Base-by-base conservation (phyloP, 2,113 vertebrate species). In the Rhinogobius similis region DNA sequence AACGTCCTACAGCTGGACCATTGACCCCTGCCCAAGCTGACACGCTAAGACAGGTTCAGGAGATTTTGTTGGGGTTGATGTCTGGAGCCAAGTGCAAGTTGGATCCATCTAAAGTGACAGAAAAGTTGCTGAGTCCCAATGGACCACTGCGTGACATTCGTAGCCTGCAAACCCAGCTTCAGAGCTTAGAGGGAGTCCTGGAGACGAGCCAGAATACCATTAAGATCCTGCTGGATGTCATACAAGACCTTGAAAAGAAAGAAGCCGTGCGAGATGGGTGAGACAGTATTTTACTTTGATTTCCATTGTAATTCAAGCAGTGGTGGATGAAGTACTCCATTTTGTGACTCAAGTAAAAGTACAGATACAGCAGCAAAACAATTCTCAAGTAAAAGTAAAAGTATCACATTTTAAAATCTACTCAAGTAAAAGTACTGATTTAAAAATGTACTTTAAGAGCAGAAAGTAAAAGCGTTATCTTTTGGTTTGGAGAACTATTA, bases 171-270 rank as follows among this genome's bases (percentile, higher is more conserved):
- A 91, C 89, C 74, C 94, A 94, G 90, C 93, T 95, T 62, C 94
- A 95, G 53, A 95, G 94, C 75, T 86, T 96, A 87, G 95, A 96
- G 83, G 94, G 94, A 36, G 94, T 95, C 71, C 90, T 96, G 91
- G 94, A 95, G 87, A 95, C 94, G 72, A 96, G 95, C 92, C 95
- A 95, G 86, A 94, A 95, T 76, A 95, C 95, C 82, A 96, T 96
- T 82, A 93, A 94, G 63, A 91, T 96, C 79, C 92, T 96, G 79
- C 92, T 96, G 89, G 94, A 94, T 2, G 94, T 96, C 82, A 96
- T 96, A 89, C 95, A 96, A 92, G 95, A 96, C 88, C 90, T 96
- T 85, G 95, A 96, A 89, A 95, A 94, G 91, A 95, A 95, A 87
- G 94, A 95, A 81, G 94, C 95, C 0, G 93, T 94, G 80, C 78